Evolutionary conservation across 2,888 invertebrate species (phyloP).

Genomic region (Mesopsocus fuscifrons): DNA sequence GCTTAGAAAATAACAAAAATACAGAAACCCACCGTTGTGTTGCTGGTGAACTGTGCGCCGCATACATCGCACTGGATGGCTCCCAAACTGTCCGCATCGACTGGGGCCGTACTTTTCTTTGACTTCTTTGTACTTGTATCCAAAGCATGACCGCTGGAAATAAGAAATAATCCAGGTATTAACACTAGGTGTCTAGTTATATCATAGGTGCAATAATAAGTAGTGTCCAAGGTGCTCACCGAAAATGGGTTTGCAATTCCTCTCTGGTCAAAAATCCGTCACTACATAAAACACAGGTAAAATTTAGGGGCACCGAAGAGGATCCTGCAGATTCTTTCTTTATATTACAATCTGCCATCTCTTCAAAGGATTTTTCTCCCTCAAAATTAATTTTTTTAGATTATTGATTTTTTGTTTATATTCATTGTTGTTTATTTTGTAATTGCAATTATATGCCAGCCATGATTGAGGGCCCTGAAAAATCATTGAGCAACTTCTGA

Average conservation of each 20-base stretch:
- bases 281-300: background rate
- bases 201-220: too few species aligned
- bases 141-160: too few species aligned
- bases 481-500: too few species aligned
- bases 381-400: background rate
- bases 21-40: slow-evolving; percentile 24
- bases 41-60: slow-evolving; percentile 33
- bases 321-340: too few species aligned
- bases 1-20: too few species aligned
- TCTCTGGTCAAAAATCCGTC: background rate
- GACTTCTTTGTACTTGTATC: slow-evolving; percentile 14
- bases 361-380: background rate
- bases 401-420: background rate
- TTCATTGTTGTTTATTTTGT: background rate
- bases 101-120: slow-evolving; percentile 15
- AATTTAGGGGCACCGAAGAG: too few species aligned
- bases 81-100: slow-evolving; percentile 11
- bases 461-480: too few species aligned
- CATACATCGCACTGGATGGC: slow-evolving; percentile 37
- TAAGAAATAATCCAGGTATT: too few species aligned
- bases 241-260: background rate
- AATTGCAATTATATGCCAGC: too few species aligned
- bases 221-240: too few species aligned
- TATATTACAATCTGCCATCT: background rate
- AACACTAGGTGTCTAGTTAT: too few species aligned